Percentiles rank a stretch among this genome's conserved stretches.
phyloP scores from a whole-genome alignment of 1,140 invertebrate genomes.

The Goniozus legneri region DNA sequence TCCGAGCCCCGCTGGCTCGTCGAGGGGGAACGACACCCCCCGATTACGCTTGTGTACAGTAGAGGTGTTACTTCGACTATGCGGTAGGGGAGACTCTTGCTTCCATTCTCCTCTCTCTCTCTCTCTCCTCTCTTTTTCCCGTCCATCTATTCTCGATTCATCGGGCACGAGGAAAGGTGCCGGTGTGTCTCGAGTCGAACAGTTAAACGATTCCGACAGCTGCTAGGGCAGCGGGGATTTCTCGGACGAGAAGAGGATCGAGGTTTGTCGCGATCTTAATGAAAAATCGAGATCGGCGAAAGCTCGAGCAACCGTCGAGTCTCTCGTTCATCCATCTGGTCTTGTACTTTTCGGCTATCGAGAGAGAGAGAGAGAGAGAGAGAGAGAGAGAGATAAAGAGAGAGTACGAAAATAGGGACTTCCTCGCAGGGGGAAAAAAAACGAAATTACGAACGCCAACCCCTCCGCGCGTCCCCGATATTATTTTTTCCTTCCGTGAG shows the following conservation, averaged over 20 bases:
- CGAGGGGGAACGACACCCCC: not conserved
- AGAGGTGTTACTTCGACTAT: conserved; percentile 27
- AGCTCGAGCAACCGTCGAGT: conserved; percentile 41
- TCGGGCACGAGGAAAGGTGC: no score
- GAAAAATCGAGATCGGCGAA: no score
- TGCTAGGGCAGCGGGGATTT: no score
- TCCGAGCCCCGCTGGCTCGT: no score
- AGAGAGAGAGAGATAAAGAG: conserved; percentile 6
- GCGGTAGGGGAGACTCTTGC: not conserved
- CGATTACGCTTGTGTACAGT: conserved; percentile 12
- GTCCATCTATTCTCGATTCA: no score
- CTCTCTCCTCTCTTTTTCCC: not conserved
- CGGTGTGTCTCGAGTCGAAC: no score
- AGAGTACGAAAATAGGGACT: not conserved
- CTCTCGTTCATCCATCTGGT: conserved; percentile 57
- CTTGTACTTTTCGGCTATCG: conserved; percentile 49
- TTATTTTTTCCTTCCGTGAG: no score
- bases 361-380: conserved; percentile 21
- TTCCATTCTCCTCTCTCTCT: not conserved
- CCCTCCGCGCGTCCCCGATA: no score
- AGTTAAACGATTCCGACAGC: no score
- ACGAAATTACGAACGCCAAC: no score
- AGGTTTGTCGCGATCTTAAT: no score
- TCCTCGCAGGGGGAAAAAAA: not conserved
- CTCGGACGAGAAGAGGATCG: no score